A percentile compares a stretch with the other conserved stretches of the same genome.
Evolutionary conservation across 1,140 invertebrate genomes (phyloP).

Genomic region (Brevipalpus yothersi): DNA sequence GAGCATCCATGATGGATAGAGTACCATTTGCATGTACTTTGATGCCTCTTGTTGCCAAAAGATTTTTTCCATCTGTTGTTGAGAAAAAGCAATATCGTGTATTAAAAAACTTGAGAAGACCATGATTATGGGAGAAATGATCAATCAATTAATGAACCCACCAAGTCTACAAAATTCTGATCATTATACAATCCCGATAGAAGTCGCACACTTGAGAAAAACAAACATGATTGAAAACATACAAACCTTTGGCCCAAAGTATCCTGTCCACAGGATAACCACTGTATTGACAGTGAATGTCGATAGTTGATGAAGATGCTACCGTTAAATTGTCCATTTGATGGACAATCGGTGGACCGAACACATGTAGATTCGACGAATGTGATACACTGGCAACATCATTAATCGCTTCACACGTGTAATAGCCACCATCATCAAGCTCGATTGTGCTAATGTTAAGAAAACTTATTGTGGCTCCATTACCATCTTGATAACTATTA

Average conservation of each 20-base stretch:
- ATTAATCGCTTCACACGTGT: slow-evolving; percentile 61
- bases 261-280: slow-evolving; percentile 71
- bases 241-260: slow-evolving; percentile 43
- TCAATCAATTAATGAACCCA: too few relatives aligned
- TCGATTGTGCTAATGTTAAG: slow-evolving; percentile 63
- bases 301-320: slow-evolving; percentile 52
- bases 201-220: not conserved
- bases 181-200: too few relatives aligned
- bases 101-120: too few relatives aligned
- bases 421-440: slow-evolving; percentile 61
- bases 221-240: not conserved
- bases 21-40: slow-evolving; percentile 14
- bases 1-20: slow-evolving; percentile 9
- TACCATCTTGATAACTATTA: slow-evolving; percentile 15
- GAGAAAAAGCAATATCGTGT: too few relatives aligned
- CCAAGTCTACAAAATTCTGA: not conserved
- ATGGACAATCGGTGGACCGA: slow-evolving; percentile 57
- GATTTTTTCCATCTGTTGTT: not conserved
- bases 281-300: slow-evolving; percentile 71
- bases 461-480: slow-evolving; percentile 39
- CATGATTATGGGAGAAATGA: too few relatives aligned
- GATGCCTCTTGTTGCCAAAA: slow-evolving; percentile 1
- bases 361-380: slow-evolving; percentile 60
- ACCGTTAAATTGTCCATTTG: slow-evolving; percentile 73
- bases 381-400: slow-evolving; percentile 45